These are phyloP conservation scores for Speoplatyrhinus poulsoni DNA, from an alignment of 2,113 vertebrate genomes.

Conservation along the genomic window DNA sequence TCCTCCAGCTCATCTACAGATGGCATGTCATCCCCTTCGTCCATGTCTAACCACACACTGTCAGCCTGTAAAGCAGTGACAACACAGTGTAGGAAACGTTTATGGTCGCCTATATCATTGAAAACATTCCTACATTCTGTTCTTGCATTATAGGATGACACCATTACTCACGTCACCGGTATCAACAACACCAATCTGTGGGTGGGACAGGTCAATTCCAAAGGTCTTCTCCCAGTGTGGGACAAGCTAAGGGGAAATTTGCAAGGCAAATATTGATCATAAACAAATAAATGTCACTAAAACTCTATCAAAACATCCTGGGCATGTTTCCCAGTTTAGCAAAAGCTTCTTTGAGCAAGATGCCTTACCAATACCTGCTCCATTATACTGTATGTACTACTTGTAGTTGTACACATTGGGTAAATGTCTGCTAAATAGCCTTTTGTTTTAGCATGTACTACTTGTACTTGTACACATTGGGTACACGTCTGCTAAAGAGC, in stretches of 20 bases:
- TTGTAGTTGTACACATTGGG: too few species aligned
- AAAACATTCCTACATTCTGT: background rate
- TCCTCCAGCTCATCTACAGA: constrained; percentile 83
- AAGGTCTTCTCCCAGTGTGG: constrained; percentile 94
- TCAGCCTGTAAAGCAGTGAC: constrained; percentile 74
- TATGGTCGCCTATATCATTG: background rate
- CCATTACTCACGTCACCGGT: constrained; percentile 84
- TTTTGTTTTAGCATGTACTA: too few species aligned
- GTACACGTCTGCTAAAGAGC: too few species aligned
- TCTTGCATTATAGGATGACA: background rate
- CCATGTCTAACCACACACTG: constrained; percentile 89
- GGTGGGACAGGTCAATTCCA: constrained; percentile 85
- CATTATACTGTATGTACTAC: too few species aligned
- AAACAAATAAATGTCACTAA: background rate
- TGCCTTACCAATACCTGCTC: too few species aligned
- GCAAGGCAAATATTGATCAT: background rate
- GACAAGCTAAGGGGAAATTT: constrained; percentile 76
- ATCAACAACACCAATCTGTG: constrained; percentile 90
- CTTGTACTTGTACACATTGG: too few species aligned
- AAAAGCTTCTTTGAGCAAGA: too few species aligned
- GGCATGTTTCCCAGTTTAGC: too few species aligned
- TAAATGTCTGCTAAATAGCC: too few species aligned
- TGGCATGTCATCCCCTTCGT: constrained; percentile 84
- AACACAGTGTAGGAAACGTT: background rate
- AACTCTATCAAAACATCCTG: too few species aligned